Evolutionary conservation across 2,888 invertebrate species (phyloP).

Genomic region (Ormia ochracea): DNA sequence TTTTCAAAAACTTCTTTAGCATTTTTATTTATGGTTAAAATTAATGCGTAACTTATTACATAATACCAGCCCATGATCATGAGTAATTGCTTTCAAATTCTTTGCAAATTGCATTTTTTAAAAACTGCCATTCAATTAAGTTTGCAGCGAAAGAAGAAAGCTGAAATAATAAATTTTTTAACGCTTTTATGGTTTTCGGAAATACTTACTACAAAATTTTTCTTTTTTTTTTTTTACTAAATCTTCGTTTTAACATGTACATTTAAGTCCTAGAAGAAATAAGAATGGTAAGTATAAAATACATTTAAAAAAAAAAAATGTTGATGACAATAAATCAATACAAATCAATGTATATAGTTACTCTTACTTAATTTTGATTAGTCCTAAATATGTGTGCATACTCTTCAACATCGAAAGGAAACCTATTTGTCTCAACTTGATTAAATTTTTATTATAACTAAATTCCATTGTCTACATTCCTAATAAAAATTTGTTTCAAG

Average conservation of each 20-base stretch:
- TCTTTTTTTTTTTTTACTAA: constrained; percentile 1
- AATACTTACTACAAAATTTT: constrained; percentile 43
- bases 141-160: constrained; percentile 15
- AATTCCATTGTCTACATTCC: constrained; percentile 25
- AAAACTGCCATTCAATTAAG: constrained; percentile 36
- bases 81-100: constrained; percentile 3
- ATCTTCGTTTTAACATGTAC: constrained; percentile 46
- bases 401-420: not conserved
- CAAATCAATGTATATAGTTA: not conserved
- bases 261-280: constrained; percentile 48
- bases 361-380: not conserved
- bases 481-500: constrained; percentile 7
- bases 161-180: constrained; percentile 8
- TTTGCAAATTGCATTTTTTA: not conserved
- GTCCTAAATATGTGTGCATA: not conserved
- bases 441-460: not conserved
- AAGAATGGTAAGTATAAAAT: constrained; percentile 25
- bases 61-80: not conserved
- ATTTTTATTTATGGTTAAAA: too few relatives aligned
- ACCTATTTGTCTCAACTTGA: not conserved
- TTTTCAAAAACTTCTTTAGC: too few relatives aligned
- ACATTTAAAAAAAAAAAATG: not conserved
- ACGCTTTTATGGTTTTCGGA: constrained; percentile 20
- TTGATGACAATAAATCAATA: not conserved
- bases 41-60: too few relatives aligned